phyloP scores from a whole-genome alignment of 1,140 invertebrate species.

The Mycetomoellerius zeteki region DNA sequence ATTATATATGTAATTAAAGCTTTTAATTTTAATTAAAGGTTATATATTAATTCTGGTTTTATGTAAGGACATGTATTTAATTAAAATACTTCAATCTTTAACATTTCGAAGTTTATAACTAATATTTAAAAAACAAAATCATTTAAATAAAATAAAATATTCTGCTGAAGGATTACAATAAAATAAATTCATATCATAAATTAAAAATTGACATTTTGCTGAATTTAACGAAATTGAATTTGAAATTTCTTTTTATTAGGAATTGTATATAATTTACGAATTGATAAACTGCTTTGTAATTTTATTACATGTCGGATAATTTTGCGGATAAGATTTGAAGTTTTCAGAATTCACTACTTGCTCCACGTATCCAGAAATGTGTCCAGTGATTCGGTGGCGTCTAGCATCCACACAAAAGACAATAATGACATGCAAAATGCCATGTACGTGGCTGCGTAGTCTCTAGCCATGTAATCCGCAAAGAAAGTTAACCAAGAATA shows the following conservation, averaged over 20 bases:
- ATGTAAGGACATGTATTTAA: background rate
- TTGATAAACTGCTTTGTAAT: constrained; percentile 4
- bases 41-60: background rate
- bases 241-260: background rate
- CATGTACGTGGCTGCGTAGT: constrained; percentile 79
- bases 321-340: constrained; percentile 45
- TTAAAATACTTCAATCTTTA: background rate
- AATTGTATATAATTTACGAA: constrained; percentile 5
- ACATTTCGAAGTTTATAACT: background rate
- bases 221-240: no score
- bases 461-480: constrained; percentile 79
- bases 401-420: constrained; percentile 86
- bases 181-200: background rate
- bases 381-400: constrained; percentile 85
- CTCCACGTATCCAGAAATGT: constrained; percentile 81
- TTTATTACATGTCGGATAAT: constrained; percentile 50
- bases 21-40: background rate
- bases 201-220: no score
- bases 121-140: background rate
- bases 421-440: constrained; percentile 82
- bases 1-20: background rate
- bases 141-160: background rate
- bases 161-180: background rate
- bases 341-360: constrained; percentile 81
- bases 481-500: constrained; percentile 72